Evolutionary conservation across 2,888 invertebrate species (phyloP), one percentile per base, ranked within the genome.

Genomic region (Sthenelais limicola): DNA sequence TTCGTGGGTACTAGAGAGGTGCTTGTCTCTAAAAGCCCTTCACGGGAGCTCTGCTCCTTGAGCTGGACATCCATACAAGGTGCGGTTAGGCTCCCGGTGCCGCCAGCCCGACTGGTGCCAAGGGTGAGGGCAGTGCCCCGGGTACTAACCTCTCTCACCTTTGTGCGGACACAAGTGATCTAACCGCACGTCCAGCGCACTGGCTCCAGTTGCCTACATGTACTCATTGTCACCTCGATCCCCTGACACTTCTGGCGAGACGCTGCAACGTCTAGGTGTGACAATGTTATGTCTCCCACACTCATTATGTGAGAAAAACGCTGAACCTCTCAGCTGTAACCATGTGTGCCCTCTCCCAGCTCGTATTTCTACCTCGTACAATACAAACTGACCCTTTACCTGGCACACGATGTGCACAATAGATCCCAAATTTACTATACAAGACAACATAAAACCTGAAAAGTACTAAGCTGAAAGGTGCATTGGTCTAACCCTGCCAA

Each of bases 211-310:
- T n/a, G n/a, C n/a, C n/a, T 33, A 56, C 56, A 56, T 33, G 56
- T 32, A n/a, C 56, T n/a, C 18, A 30, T 56, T 56, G 32, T 21
- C 56, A 56, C 56, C 56, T 56, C 32, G 56, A 56, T 56, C 56
- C 56, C 56, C 30, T 56, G 5, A 30, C 56, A 28, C 56, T 33
- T 33, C 56, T 56, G 56, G n/a, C n/a, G n/a, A n/a, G n/a, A n/a
- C n/a, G n/a, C n/a, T n/a, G n/a, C n/a, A n/a, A n/a, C n/a, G n/a
- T n/a, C n/a, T n/a, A n/a, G n/a, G n/a, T n/a, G n/a, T n/a, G n/a
- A n/a, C 12, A 54, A 54, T 12, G 54, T n/a, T 30, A 7, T 32
- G 32, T 24, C 30, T 18, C 56, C 1, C 30, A 7, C 56, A 4
- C 3, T 33, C 12, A 33, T 32, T 32, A 56, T 56, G 33, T 32